Evolutionary conservation across 2,888 invertebrate genomes (phyloP).

Genomic region (Eilema caniola): DNA sequence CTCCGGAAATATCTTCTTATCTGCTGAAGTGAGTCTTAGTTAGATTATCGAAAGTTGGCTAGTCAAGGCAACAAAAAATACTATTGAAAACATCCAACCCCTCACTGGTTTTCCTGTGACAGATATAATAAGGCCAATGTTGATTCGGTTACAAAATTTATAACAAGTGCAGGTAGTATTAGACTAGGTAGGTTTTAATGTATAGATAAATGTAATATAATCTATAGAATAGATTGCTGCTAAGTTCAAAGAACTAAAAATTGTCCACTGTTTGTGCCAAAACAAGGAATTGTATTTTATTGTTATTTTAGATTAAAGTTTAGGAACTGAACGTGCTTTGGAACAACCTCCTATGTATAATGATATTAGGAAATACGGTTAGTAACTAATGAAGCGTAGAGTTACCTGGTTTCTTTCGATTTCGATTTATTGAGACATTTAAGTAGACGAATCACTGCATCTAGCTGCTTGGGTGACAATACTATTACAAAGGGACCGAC

Average conservation of each 20-base stretch:
- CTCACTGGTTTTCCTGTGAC: constrained; percentile 7
- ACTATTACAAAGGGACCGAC: constrained; percentile 12
- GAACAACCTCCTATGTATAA: background rate
- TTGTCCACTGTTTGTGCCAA: too few relatives aligned
- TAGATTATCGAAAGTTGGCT: background rate
- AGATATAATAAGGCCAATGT: background rate
- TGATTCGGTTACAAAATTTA: background rate
- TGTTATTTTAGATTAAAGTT: too few relatives aligned
- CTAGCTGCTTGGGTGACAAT: constrained; percentile 16
- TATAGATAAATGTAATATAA: too few relatives aligned
- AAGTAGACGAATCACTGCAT: constrained; percentile 18
- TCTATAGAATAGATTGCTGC: too few relatives aligned
- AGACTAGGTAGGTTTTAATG: too few relatives aligned
- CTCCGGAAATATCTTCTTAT: background rate
- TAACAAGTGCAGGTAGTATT: background rate
- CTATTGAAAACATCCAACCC: constrained; percentile 1
- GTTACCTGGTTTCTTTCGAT: constrained; percentile 9
- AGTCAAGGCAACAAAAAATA: constrained; percentile 3
- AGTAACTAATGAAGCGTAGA: background rate
- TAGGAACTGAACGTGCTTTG: background rate
- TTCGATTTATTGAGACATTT: constrained; percentile 4
- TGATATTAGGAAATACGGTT: background rate
- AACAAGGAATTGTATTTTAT: too few relatives aligned
- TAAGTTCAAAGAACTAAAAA: too few relatives aligned
- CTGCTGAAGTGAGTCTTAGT: background rate